A percentile compares a stretch with the other conserved stretches of the same genome.
phyloP scores from a whole-genome alignment of 1,140 invertebrate species.

The Probaryconus sp. region DNA sequence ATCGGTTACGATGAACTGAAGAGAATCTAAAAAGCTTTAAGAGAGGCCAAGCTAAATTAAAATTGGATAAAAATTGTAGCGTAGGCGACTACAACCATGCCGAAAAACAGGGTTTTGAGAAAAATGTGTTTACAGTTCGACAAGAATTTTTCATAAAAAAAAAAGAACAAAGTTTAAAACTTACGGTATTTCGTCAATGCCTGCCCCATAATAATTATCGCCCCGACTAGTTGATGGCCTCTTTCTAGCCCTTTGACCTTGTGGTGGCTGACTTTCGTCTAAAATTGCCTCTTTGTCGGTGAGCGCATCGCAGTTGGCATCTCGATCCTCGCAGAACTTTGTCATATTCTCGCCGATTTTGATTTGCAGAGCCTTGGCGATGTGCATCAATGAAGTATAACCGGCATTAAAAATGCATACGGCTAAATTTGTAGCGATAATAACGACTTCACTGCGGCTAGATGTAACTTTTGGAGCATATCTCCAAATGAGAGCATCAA shows the following conservation, averaged over 20 bases:
- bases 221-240: not conserved
- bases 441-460: slow-evolving; percentile 2
- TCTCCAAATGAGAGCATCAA: slow-evolving; percentile 38
- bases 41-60: not conserved
- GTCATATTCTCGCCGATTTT: slow-evolving; percentile 14
- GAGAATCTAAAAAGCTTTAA: slow-evolving; percentile 1
- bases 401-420: slow-evolving; percentile 28
- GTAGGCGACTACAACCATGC: no score
- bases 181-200: slow-evolving; percentile 2
- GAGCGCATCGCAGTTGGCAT: no score
- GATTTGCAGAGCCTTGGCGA: slow-evolving; percentile 6
- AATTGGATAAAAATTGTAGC: no score
- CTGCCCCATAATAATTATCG: slow-evolving; percentile 6
- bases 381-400: slow-evolving; percentile 17
- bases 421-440: slow-evolving; percentile 31
- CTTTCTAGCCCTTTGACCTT: no score
- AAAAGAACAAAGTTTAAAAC: no score
- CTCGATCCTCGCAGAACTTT: not conserved
- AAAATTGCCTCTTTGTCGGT: no score
- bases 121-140: slow-evolving; percentile 11
- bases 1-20: slow-evolving; percentile 6
- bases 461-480: slow-evolving; percentile 23
- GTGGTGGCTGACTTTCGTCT: no score
- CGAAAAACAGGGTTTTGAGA: slow-evolving; percentile 11
- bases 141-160: no score